Conservation (phyloP, 2,888 invertebrate genomes). For the Pterobdella sp. region DNA sequence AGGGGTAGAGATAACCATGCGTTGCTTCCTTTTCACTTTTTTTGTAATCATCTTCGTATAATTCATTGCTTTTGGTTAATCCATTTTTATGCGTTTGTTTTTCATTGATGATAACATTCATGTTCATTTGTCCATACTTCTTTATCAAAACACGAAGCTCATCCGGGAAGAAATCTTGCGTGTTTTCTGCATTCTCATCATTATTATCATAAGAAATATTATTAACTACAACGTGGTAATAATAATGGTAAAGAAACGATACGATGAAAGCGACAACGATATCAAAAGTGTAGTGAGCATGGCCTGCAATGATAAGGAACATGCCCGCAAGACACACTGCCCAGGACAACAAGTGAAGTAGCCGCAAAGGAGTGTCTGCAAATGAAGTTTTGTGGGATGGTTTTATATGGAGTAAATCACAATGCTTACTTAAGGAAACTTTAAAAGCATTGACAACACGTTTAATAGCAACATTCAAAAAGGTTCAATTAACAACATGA, state of each 20-base stretch:
- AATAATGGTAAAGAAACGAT: constrained; percentile 85
- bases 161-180: too few relatives aligned
- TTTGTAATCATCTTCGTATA: too few relatives aligned
- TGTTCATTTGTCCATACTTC: too few relatives aligned
- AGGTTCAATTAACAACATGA: background rate
- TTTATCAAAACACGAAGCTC: too few relatives aligned
- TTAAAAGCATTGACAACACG: background rate
- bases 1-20: too few relatives aligned
- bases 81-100: too few relatives aligned
- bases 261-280: constrained; percentile 99
- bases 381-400: too few relatives aligned
- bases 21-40: too few relatives aligned
- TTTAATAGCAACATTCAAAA: background rate
- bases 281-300: constrained; percentile 98
- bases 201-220: background rate
- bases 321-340: constrained; percentile 97
- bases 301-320: constrained; percentile 96
- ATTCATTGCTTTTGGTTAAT: too few relatives aligned
- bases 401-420: too few relatives aligned
- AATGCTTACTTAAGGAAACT: too few relatives aligned
- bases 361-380: constrained; percentile 92
- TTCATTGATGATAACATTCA: too few relatives aligned
- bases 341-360: constrained; percentile 91
- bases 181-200: background rate
- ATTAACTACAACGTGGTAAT: constrained; percentile 94